Percentiles rank a stretch among this genome's conserved stretches.
Conservation (phyloP, 2,888 invertebrate genomes). For the Diaprepes abbreviatus region DNA sequence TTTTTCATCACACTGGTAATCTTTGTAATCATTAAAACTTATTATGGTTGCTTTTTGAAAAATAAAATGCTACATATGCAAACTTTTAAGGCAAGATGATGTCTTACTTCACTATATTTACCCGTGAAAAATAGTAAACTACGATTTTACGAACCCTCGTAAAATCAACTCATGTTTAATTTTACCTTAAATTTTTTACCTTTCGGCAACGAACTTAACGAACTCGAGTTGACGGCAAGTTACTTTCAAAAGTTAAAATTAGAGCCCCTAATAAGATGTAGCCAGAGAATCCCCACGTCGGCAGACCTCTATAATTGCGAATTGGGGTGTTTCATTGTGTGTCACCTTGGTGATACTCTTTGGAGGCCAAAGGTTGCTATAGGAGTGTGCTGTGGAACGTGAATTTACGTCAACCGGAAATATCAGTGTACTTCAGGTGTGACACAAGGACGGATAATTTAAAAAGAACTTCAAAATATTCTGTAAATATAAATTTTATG, state of each 20-base stretch:
- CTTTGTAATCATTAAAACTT: too few relatives aligned
- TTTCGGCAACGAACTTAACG: slow-evolving; percentile 21
- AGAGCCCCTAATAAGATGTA: slow-evolving; percentile 45
- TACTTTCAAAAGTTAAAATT: slow-evolving; percentile 40
- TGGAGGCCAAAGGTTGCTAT: slow-evolving; percentile 64
- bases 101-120: too few relatives aligned
- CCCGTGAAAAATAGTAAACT: too few relatives aligned
- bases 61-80: too few relatives aligned
- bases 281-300: slow-evolving; percentile 35
- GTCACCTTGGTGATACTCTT: slow-evolving; percentile 63
- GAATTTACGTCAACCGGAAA: slow-evolving; percentile 40
- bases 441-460: neutral
- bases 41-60: too few relatives aligned
- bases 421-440: slow-evolving; percentile 34
- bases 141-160: neutral
- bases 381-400: slow-evolving; percentile 59
- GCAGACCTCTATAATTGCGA: slow-evolving; percentile 46
- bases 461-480: neutral
- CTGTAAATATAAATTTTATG: too few relatives aligned
- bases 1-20: too few relatives aligned
- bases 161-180: neutral
- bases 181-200: slow-evolving; percentile 1
- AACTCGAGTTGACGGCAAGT: slow-evolving; percentile 26
- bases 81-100: too few relatives aligned
- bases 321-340: slow-evolving; percentile 53